Conservation (phyloP, 2,797 vertebrate species). For the Alfaro cultratus region DNA sequence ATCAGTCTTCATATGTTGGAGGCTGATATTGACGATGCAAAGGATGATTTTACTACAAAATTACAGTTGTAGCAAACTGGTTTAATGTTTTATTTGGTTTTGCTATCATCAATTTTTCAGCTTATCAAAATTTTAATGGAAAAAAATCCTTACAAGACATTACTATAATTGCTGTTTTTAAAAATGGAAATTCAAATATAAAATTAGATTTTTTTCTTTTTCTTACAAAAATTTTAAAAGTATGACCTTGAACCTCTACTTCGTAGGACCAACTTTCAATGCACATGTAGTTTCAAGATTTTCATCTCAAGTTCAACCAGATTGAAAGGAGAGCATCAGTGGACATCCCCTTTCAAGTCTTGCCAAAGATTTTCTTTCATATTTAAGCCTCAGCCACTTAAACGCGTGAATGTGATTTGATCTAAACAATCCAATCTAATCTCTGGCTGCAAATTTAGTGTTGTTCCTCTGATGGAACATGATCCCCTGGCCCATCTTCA, state of each 20-base stretch:
- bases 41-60: neutral
- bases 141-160: neutral
- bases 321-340: neutral
- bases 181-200: neutral
- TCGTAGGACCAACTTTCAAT: neutral
- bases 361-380: neutral
- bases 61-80: neutral
- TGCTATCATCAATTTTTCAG: neutral
- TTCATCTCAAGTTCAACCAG: neutral
- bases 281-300: too few relatives aligned
- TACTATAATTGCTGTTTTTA: neutral
- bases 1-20: neutral
- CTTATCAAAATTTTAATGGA: neutral
- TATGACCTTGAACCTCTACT: neutral
- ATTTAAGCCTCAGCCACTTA: neutral
- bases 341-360: neutral
- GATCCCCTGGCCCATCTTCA: neutral
- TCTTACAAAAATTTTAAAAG: neutral
- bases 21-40: neutral
- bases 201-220: too few relatives aligned
- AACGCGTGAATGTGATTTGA: slow-evolving; percentile 4
- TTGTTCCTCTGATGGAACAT: neutral
- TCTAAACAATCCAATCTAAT: neutral
- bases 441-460: neutral
- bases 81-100: neutral